Conservation (phyloP, 2,888 invertebrate genomes). For the Furcula furcula region DNA sequence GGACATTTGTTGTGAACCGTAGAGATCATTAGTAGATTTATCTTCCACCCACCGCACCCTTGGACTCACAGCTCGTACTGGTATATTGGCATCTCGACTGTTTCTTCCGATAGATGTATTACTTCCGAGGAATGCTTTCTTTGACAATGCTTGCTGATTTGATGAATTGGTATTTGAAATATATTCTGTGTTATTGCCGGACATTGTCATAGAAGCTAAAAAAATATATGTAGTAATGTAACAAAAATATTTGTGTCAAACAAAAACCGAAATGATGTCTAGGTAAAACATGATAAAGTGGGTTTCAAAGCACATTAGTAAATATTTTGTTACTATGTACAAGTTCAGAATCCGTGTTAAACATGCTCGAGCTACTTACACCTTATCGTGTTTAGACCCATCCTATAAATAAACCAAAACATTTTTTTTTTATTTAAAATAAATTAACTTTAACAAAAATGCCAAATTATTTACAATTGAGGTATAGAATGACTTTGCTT, state of each 20-base stretch:
- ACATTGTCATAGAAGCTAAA: slow-evolving; percentile 87
- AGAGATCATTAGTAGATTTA: slow-evolving; percentile 62
- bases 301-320: slow-evolving; percentile 43
- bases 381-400: slow-evolving; percentile 65
- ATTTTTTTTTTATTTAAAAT: slow-evolving; percentile 16
- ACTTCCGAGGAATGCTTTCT: slow-evolving; percentile 77
- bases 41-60: slow-evolving; percentile 77
- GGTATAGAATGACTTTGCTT: slow-evolving; percentile 66
- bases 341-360: slow-evolving; percentile 44
- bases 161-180: slow-evolving; percentile 67
- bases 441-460: slow-evolving; percentile 55
- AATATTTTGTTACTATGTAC: slow-evolving; percentile 43
- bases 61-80: slow-evolving; percentile 77
- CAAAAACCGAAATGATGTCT: slow-evolving; percentile 66
- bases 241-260: neutral
- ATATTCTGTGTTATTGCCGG: slow-evolving; percentile 82
- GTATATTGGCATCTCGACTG: slow-evolving; percentile 72
- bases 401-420: slow-evolving; percentile 29
- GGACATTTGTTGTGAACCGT: slow-evolving; percentile 65
- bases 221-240: slow-evolving; percentile 22
- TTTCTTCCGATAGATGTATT: slow-evolving; percentile 74
- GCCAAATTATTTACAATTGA: slow-evolving; percentile 53
- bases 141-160: slow-evolving; percentile 70
- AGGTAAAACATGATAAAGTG: slow-evolving; percentile 67
- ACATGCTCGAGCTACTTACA: slow-evolving; percentile 62